These are phyloP conservation scores for Ceyx erithaca DNA, from an alignment of 2,797 vertebrate species.

Conservation along the genomic window DNA sequence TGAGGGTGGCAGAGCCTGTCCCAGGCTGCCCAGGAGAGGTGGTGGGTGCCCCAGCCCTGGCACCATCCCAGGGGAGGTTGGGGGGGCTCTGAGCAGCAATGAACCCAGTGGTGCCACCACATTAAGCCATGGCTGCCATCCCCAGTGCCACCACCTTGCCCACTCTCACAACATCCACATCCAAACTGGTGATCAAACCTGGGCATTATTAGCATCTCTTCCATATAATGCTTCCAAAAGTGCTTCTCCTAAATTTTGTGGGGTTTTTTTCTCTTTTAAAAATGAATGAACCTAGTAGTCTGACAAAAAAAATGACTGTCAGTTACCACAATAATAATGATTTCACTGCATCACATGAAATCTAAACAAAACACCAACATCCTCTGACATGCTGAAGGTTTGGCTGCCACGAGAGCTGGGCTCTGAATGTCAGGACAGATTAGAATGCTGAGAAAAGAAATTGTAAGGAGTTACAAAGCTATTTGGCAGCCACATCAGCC, in stretches of 20 bases:
- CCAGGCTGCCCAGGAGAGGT: too few relatives aligned
- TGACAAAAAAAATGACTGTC: neutral
- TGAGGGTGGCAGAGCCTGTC: too few relatives aligned
- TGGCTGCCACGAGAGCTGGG: accelerated
- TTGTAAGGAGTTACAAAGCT: neutral
- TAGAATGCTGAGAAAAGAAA: neutral
- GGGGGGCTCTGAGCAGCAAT: too few relatives aligned
- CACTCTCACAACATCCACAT: accelerated
- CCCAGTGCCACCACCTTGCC: neutral
- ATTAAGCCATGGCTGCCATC: accelerated
- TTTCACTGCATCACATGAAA: neutral
- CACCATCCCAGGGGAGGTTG: too few relatives aligned
- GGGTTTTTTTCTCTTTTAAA: neutral
- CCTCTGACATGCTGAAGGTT: accelerated
- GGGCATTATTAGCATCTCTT: neutral
- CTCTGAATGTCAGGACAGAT: neutral
- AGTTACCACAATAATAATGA: neutral
- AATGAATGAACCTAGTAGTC: neutral
- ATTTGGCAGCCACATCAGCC: neutral
- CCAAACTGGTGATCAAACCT: neutral
- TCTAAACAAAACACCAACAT: neutral
- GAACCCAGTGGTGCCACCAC: neutral
- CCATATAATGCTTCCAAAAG: neutral
- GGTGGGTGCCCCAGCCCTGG: too few relatives aligned
- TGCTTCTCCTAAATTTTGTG: neutral